Evolutionary conservation across 2,797 vertebrate species (phyloP).

Genomic region (Pangasius djambal): DNA sequence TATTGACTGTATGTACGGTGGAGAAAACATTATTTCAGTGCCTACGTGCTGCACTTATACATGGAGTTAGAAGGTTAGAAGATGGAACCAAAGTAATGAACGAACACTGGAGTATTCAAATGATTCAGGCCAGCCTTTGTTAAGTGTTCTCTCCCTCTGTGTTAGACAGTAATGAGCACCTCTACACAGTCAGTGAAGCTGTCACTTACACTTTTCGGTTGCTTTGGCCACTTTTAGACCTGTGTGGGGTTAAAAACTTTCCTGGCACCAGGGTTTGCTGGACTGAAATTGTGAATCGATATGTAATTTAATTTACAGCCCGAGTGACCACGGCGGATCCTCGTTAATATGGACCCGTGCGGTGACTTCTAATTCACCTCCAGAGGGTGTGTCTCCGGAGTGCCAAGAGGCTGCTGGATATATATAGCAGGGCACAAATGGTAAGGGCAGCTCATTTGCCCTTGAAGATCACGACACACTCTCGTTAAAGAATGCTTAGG

Average conservation of each 20-base stretch:
- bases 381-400: conserved; percentile 61
- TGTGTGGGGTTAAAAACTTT: conserved; percentile 31
- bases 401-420: conserved; percentile 54
- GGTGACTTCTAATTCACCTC: conserved; percentile 57
- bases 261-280: conserved; percentile 48
- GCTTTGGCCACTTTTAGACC: conserved; percentile 59
- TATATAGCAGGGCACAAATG: conserved; percentile 21
- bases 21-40: not conserved
- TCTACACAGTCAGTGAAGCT: conserved; percentile 58
- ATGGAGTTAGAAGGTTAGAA: not conserved
- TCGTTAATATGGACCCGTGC: conserved; percentile 68
- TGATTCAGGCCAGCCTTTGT: conserved; percentile 22
- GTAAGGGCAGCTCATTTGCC: conserved; percentile 62
- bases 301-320: conserved; percentile 72
- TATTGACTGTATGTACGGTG: not conserved
- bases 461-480: conserved; percentile 67
- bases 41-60: not conserved
- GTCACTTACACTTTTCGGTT: conserved; percentile 62
- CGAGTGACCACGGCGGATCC: conserved; percentile 64
- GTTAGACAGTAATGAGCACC: conserved; percentile 44
- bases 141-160: conserved; percentile 40
- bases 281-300: conserved; percentile 66
- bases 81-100: not conserved
- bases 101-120: conserved; percentile 6
- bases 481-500: conserved; percentile 60